phyloP scores from a whole-genome alignment of 2,888 invertebrate genomes.

The Spicauda simplicius region DNA sequence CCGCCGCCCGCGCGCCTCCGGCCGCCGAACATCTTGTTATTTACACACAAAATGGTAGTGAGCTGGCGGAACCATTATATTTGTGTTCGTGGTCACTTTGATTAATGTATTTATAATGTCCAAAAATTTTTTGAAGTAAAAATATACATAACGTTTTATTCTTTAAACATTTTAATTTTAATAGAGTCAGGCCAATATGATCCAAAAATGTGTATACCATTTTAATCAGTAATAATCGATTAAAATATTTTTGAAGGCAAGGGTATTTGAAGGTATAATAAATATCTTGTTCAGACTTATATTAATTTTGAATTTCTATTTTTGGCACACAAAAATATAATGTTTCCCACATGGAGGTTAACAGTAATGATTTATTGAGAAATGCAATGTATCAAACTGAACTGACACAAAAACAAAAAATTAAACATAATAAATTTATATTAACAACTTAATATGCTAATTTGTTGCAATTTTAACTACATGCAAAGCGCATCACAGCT shows the following conservation, averaged over 20 bases:
- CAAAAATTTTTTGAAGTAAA: no score
- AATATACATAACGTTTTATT: no score
- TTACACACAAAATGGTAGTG: slow-evolving; percentile 69
- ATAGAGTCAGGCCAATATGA: not conserved
- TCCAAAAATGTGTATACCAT: not conserved
- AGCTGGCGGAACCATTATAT: slow-evolving; percentile 36
- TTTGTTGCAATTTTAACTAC: slow-evolving; percentile 17
- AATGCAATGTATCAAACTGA: slow-evolving; percentile 28
- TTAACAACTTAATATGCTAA: not conserved
- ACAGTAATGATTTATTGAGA: slow-evolving; percentile 21
- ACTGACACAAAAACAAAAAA: slow-evolving; percentile 16
- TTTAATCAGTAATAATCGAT: not conserved
- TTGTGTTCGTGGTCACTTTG: slow-evolving; percentile 12
- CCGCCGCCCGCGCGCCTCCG: slow-evolving; percentile 44
- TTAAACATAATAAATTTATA: not conserved
- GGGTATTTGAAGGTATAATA: no score
- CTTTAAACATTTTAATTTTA: not conserved
- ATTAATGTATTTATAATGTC: no score
- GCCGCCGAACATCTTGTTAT: slow-evolving; percentile 70
- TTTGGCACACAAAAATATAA: slow-evolving; percentile 24
- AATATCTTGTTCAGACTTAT: no score
- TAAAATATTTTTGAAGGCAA: no score
- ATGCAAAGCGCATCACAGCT: slow-evolving; percentile 35
- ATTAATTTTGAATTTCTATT: not conserved
- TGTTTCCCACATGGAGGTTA: slow-evolving; percentile 34